phyloP scores from a whole-genome alignment of 2,888 invertebrate species.

The Baronia brevicornis region DNA sequence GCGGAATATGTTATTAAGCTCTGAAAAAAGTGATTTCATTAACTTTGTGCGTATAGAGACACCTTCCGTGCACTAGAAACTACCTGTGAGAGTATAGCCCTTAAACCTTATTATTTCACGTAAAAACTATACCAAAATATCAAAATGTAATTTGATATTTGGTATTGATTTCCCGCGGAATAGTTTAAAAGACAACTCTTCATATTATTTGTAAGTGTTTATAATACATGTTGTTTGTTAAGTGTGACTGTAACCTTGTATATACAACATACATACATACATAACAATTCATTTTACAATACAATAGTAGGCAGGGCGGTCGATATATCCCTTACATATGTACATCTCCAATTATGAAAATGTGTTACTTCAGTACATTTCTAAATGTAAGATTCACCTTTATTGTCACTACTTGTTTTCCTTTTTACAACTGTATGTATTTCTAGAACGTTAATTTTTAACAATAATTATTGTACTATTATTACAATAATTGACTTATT shows the following conservation, averaged over 20 bases:
- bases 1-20: no score
- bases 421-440: conserved; percentile 60
- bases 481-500: conserved; percentile 63
- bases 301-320: conserved; percentile 19
- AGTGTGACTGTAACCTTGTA: conserved; percentile 51
- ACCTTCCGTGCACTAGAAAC: no score
- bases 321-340: background rate
- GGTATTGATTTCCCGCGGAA: conserved; percentile 27
- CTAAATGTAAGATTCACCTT: conserved; percentile 62
- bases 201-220: conserved; percentile 48
- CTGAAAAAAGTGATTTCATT: no score
- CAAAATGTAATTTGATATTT: no score
- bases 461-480: conserved; percentile 64
- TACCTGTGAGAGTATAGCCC: no score
- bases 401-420: conserved; percentile 64
- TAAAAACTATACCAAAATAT: background rate
- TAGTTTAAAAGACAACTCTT: conserved; percentile 55
- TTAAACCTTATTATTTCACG: no score
- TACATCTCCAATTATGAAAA: conserved; percentile 27
- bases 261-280: no score
- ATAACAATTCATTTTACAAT: conserved; percentile 29
- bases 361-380: conserved; percentile 28
- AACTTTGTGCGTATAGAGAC: no score
- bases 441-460: conserved; percentile 63
- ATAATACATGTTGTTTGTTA: conserved; percentile 55